Conservation (phyloP, 2,113 vertebrate species). For the Barnardius zonarius region DNA sequence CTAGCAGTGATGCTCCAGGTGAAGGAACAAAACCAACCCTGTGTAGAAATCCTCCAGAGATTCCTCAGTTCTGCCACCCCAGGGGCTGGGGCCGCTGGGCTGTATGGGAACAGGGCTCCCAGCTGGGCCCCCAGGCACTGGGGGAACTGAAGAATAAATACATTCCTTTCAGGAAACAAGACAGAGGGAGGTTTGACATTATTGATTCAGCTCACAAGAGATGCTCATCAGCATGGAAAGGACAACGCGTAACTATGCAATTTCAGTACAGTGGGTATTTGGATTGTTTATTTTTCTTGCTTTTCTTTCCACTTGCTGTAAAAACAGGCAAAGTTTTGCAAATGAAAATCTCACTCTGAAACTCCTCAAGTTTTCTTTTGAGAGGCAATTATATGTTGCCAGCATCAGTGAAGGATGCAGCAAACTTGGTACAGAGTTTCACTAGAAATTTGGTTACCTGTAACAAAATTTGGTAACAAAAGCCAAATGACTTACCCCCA, state of each 20-base stretch:
- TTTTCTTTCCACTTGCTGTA: not conserved
- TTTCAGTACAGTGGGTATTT: slow-evolving; percentile 30
- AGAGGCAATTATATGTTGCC: not conserved
- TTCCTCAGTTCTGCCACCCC: not conserved
- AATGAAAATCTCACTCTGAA: not conserved
- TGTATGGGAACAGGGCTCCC: not conserved
- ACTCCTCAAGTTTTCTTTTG: not conserved
- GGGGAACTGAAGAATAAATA: not conserved
- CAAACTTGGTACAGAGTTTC: not conserved
- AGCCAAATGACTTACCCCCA: not conserved
- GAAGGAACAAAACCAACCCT: not conserved
- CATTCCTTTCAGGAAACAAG: slow-evolving; percentile 2
- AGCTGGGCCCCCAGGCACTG: not conserved
- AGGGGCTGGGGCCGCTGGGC: not conserved
- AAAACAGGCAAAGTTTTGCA: not conserved
- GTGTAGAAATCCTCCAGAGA: not conserved
- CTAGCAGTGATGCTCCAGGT: not conserved
- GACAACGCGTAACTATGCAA: slow-evolving; percentile 30
- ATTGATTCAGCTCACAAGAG: slow-evolving; percentile 34
- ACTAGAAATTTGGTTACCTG: not conserved
- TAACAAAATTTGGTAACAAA: not conserved
- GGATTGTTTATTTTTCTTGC: not conserved
- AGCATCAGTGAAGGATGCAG: not conserved
- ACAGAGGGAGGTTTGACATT: not conserved
- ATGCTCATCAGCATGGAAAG: slow-evolving; percentile 37